Evolutionary conservation across 2,888 invertebrate species (phyloP).

Genomic region (Diaphora mendica): DNA sequence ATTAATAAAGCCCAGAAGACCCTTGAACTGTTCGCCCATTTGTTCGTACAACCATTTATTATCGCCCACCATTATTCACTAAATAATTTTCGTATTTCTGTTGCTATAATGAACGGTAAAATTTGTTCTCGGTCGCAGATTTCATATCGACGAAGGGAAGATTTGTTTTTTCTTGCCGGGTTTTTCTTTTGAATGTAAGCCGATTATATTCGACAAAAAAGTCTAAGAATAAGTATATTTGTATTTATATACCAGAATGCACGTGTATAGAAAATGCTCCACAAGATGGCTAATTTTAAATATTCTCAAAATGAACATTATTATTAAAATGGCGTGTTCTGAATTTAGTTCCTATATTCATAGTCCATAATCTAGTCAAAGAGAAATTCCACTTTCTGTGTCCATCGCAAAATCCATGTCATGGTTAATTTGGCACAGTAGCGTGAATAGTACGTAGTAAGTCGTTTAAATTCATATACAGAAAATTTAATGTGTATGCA

Average conservation of each 20-base stretch:
- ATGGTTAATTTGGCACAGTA: background rate
- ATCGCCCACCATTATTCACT: slow-evolving; percentile 55
- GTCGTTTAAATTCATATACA: background rate
- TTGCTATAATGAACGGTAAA: slow-evolving; percentile 34
- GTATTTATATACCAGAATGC: background rate
- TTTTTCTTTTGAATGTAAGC: slow-evolving; percentile 8
- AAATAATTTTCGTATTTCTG: slow-evolving; percentile 46
- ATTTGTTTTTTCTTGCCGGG: slow-evolving; percentile 8
- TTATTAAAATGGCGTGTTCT: no score
- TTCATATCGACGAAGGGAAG: slow-evolving; percentile 4
- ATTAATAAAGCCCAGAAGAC: slow-evolving; percentile 52
- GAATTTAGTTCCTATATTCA: background rate
- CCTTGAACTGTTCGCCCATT: slow-evolving; percentile 52
- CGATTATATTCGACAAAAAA: background rate
- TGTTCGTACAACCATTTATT: slow-evolving; percentile 55
- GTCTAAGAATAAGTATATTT: background rate
- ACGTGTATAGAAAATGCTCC: background rate
- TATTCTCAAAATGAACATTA: no score
- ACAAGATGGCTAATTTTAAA: background rate
- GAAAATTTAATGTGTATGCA: background rate
- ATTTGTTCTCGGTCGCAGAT: slow-evolving; percentile 16
- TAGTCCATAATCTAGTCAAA: background rate
- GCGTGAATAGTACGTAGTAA: background rate
- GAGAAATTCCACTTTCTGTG: background rate
- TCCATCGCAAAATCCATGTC: background rate